These are phyloP conservation scores for Augochlorella aurata DNA, from an alignment of 2,888 invertebrate genomes.

Conservation along the genomic window DNA sequence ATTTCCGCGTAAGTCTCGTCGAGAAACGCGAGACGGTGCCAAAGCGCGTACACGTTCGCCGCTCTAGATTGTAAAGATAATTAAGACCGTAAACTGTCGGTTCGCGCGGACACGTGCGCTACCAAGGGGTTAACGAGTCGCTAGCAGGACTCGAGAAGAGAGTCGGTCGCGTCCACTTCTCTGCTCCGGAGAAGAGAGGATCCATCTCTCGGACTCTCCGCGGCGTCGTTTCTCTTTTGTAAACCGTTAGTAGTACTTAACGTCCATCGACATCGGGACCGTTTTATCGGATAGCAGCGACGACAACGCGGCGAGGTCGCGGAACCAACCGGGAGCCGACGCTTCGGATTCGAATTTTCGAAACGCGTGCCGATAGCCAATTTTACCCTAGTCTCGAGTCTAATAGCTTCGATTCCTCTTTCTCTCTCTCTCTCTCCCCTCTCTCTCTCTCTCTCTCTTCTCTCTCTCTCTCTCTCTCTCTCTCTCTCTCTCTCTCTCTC, in stretches of 20 bases:
- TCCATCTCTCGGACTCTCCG: not conserved
- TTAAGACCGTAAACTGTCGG: constrained; percentile 49
- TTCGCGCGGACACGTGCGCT: constrained; percentile 53
- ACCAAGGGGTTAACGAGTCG: constrained; percentile 10
- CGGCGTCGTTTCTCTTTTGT: not conserved
- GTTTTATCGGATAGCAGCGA: not conserved
- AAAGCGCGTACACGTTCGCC: constrained; percentile 63
- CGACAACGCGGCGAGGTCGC: not conserved
- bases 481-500: too few species aligned
- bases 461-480: too few species aligned
- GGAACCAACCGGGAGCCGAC: not conserved
- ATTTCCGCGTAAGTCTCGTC: constrained; percentile 36
- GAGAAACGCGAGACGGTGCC: constrained; percentile 66
- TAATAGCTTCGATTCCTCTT: not conserved
- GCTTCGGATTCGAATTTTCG: not conserved
- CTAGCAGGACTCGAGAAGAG: not conserved
- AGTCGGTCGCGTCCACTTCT: not conserved
- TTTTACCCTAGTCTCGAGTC: not conserved
- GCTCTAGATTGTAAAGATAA: constrained; percentile 55
- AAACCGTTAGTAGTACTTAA: constrained; percentile 12
- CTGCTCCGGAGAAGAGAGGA: not conserved
- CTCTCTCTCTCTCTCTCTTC: too few species aligned
- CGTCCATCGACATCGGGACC: not conserved
- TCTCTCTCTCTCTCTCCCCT: too few species aligned
- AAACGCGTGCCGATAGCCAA: not conserved